Evolutionary conservation across 2,888 invertebrate genomes (phyloP).

Genomic region (Sepiola atlantica): DNA sequence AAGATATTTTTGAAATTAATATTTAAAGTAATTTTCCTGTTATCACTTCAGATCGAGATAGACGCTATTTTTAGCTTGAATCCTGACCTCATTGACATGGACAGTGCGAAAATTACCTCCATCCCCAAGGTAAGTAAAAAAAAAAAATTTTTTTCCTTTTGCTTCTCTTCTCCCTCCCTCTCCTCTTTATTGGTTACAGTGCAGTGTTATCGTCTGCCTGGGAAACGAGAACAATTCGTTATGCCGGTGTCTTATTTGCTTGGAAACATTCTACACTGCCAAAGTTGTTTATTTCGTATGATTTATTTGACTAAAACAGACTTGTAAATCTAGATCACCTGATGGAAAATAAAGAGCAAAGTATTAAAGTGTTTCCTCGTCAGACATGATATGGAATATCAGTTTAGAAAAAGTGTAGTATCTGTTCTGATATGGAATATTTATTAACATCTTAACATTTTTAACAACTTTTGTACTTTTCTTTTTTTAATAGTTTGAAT

Average conservation of each 20-base stretch:
- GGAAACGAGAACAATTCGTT: not conserved
- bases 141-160: not conserved
- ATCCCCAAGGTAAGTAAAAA: slow-evolving; percentile 40
- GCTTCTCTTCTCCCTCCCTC: no score
- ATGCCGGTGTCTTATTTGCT: not conserved
- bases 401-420: no score
- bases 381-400: not conserved
- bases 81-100: slow-evolving; percentile 80
- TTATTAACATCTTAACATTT: no score
- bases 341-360: not conserved
- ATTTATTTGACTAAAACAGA: not conserved
- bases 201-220: not conserved
- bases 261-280: slow-evolving; percentile 32
- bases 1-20: not conserved
- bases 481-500: no score
- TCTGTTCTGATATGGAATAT: no score
- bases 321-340: not conserved
- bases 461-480: no score
- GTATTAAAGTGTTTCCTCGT: not conserved
- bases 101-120: not conserved
- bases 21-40: not conserved
- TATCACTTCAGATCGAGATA: slow-evolving; percentile 83
- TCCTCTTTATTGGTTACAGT: not conserved
- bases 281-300: not conserved
- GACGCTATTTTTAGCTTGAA: slow-evolving; percentile 91